Conservation (phyloP, 2,888 invertebrate genomes). For the Troglohyphantes excavatus region DNA sequence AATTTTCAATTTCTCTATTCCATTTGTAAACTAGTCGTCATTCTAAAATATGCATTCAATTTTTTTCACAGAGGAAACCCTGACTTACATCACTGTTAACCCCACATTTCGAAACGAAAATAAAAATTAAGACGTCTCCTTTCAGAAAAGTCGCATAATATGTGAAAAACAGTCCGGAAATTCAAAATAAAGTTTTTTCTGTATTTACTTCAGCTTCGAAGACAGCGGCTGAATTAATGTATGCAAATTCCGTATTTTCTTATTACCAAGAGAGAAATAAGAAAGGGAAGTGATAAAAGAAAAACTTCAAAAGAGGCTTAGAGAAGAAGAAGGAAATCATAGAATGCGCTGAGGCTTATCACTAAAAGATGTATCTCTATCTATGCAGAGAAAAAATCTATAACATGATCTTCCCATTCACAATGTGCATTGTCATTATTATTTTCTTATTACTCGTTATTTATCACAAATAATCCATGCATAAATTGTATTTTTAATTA, state of each 20-base stretch:
- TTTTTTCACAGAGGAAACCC: too few species aligned
- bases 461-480: neutral
- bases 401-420: neutral
- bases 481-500: neutral
- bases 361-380: conserved; percentile 6
- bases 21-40: too few species aligned
- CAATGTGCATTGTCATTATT: neutral
- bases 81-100: too few species aligned
- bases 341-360: neutral
- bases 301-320: conserved; percentile 28
- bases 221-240: conserved; percentile 35
- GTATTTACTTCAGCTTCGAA: neutral
- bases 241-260: conserved; percentile 61
- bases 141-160: conserved; percentile 6
- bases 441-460: neutral
- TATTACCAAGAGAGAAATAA: conserved; percentile 52
- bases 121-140: neutral
- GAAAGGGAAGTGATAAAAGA: conserved; percentile 20
- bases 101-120: neutral
- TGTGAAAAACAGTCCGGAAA: conserved; percentile 5
- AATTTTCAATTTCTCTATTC: too few species aligned
- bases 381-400: neutral
- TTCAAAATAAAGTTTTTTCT: neutral
- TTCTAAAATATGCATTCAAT: too few species aligned
- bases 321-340: conserved; percentile 12